Evolutionary conservation across 2,113 vertebrate species (phyloP), one percentile per base, ranked within the genome.

Genomic region (Ondatra zibethicus): DNA sequence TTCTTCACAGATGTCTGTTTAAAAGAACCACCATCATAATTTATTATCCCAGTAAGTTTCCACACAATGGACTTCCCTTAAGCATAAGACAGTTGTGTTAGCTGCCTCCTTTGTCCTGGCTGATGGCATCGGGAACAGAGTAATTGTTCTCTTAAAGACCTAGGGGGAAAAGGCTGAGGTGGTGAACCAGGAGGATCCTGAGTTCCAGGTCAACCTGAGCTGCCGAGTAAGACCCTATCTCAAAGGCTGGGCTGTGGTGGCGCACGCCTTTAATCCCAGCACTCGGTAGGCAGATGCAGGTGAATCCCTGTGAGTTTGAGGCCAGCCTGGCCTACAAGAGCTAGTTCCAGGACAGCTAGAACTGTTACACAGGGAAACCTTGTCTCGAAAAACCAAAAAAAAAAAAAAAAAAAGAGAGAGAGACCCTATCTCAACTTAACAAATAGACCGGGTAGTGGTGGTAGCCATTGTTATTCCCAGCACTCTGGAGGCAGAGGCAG

Each of bases 1-100:
- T 92, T 80, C 68, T 58, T 96, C n/a, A 93, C 92, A 96, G 91
- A 95, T 68, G 45, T 84, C 68, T 96, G 3, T 93, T 91, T 89
- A 84, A 97, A 95, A 86, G 65, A 94, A n/a, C 42, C 61, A 93
- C 52, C 31, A 91, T 73, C 81, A 82, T 85, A 33, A 86, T 94
- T 94, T 86, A 80, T 87, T 94, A 82, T 82, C 72, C 52, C 72
- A 42, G 42, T n/a, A 82, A n/a, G 61, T 95, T 87, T 95, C 86
- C 77, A 93, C 70, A 96, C 31, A 89, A n/a, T 63, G 55, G 68
- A 19, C 29, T 94, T 88, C n/a, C 87, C 33, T 93, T 75, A 93
- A 95, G 39, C 91, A 87, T 75, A 81, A 78, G 47, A 84, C 65
- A 75, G 29, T 36, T 77, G 55, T 93, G 63, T 88, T 90, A 76